Evolutionary conservation across 2,113 vertebrate species (phyloP), one percentile per base, ranked within the genome.

Genomic region (Oncorhynchus mykiss): DNA sequence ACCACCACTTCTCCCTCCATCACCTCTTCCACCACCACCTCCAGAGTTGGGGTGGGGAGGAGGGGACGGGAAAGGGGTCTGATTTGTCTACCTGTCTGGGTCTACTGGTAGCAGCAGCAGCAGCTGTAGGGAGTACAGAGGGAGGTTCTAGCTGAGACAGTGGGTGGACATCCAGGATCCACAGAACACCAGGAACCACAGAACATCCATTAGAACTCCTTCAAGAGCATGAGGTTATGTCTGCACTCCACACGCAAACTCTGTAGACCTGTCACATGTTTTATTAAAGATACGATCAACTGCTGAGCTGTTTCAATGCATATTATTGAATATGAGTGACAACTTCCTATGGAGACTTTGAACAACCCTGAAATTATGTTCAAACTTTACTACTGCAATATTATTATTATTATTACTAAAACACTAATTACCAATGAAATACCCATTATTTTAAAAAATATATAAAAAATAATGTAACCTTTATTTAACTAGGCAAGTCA

Each of bases 81-180:
- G 67, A 78, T 82, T 48, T 84, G 85, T 84, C 88, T 74, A 14
- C 78, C 80, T 62, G 80, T 77, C 75, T 68, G 83, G 39, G 39
- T 77, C 74, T 4, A 5, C 82, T 79, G 87, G 86, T 87, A 82
- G 89, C 75, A 85, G 84, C 88, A 82, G 84, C 87, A 45, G 39
- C 39, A 89, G 86, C 90, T 88, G 86, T 82, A 45, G 78, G 80
- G 84, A 90, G 87, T 88, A 89, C 83, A 74, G 85, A 78, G 67
- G 81, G 90, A 91, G 89, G 91, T 92, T 87, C 82, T 75, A 71
- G 6, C 73, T 70, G 13, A 49, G 59, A 34, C 48, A 51, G 81
- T 83, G 86, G 73, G 75, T 72, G 73, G 76, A 73, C 62, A 81
- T 87, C 87, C 82, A 85, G 88, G 78, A 87, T 11, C 39, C 39